These are phyloP conservation scores for Ammodramus savannarum DNA, from an alignment of 2,113 vertebrate species.

Conservation along the genomic window DNA sequence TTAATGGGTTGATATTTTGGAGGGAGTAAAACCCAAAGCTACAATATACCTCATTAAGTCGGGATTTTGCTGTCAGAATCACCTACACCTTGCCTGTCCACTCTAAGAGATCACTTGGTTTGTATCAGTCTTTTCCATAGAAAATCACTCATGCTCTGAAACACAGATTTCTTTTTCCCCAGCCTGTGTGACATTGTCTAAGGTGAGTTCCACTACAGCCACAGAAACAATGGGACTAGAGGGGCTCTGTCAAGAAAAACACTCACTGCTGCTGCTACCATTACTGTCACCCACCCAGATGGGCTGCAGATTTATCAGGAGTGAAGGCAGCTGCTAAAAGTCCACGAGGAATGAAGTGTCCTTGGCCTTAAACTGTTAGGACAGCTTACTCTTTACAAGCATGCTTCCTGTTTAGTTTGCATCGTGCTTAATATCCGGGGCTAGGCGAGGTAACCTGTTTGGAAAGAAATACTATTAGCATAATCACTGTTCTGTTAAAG, in stretches of 20 bases:
- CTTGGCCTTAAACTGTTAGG: background rate
- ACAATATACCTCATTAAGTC: background rate
- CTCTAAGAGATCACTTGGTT: background rate
- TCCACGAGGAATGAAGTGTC: background rate
- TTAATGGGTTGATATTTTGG: background rate
- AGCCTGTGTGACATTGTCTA: background rate
- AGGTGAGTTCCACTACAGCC: background rate
- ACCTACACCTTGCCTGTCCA: background rate
- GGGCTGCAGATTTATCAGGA: background rate
- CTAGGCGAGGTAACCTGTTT: conserved; percentile 1
- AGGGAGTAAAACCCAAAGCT: background rate
- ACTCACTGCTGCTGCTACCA: fast-evolving
- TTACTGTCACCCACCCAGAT: background rate
- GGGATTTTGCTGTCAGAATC: background rate
- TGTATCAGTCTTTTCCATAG: background rate
- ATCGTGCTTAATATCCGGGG: background rate
- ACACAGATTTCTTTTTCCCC: background rate
- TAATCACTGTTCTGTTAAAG: conserved; percentile 18
- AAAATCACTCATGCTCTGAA: background rate
- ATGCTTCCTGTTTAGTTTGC: background rate
- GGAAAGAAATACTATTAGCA: conserved; percentile 34
- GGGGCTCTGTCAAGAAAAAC: background rate
- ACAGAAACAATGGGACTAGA: background rate
- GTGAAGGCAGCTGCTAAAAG: background rate
- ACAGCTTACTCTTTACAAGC: background rate